A percentile compares a stretch with the other conserved stretches of the same genome.
Conservation (phyloP, 1,140 invertebrate species). For the Lordiphosa clarofinis region DNA sequence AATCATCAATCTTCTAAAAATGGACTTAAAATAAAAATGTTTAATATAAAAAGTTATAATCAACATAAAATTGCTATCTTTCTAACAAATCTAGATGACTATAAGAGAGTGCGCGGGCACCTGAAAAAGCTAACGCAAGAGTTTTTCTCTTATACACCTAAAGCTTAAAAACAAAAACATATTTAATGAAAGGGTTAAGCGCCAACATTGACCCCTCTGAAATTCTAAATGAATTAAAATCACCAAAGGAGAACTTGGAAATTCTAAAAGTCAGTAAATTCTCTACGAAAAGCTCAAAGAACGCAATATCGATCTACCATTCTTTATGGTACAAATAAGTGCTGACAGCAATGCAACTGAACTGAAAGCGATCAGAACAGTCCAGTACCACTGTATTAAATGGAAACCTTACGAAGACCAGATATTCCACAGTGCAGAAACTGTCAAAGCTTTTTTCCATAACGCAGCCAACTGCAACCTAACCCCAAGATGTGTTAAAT, state of each 20-base stretch:
- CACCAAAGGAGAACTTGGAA: not conserved
- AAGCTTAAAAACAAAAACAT: conserved; percentile 1
- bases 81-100: not conserved
- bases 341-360: conserved; percentile 2
- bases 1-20: no score
- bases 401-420: not conserved
- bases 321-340: conserved; percentile 1
- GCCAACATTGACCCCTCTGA: not conserved
- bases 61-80: not conserved
- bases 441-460: not conserved
- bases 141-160: not conserved
- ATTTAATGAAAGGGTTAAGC: not conserved
- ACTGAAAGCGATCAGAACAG: not conserved
- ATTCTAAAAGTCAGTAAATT: not conserved
- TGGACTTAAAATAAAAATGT: no score
- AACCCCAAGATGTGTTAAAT: no score
- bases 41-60: not conserved
- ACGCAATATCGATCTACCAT: not conserved
- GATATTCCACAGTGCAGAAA: not conserved
- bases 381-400: not conserved
- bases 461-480: no score
- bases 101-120: not conserved
- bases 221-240: not conserved
- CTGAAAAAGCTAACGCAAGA: not conserved
- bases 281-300: not conserved